Evolutionary conservation across 1,140 invertebrate genomes (phyloP), one percentile per base, ranked within the genome.

Genomic region (Monochamus saltuarius): DNA sequence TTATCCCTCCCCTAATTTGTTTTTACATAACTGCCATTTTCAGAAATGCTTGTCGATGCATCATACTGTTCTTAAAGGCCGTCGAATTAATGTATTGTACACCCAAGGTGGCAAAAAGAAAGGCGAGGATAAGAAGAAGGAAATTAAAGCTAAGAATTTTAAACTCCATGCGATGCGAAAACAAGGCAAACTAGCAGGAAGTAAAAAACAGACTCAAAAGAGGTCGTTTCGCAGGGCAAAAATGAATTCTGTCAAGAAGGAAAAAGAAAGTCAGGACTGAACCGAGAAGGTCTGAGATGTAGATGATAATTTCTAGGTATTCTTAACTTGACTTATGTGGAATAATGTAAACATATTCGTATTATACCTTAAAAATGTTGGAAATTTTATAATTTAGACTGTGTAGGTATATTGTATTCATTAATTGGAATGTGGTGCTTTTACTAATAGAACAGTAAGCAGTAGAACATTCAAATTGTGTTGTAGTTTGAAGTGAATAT

Each of bases 11-110:
- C n/a, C n/a, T n/a, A 49, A n/a, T 52, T 65, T 54, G n/a, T 13
- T 3, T 19, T 34, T 55, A 16, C 42, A 17, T 51, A 40, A n/a
- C 11, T 56, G 13, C 58, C 19, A 52, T 61, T 62, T 61, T 70
- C 69, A 82, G 79, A 82, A 81, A 80, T 79, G 66, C 40, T 64
- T 83, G 4, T 75, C 77, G 4, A 64, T 82, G 51, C 75, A 82
- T 65, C 70, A 80, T 36, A 74, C 80, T 3, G 67, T 70, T 11
- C 10, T 83, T 6, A 76, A 76, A 17, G 76, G 76, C 8, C 68
- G 76, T 35, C 73, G 71, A 57, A 78, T 82, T 52, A 81, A 77
- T 42, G 80, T 83, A 37, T 46, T 77, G 62, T 79, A 79, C 60
- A 77, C 77, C 6, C 58, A 70, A 58, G 65, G 71, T 8, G 75